phyloP scores from a whole-genome alignment of 2,888 invertebrate species.

The Strigamia transsilvanica region DNA sequence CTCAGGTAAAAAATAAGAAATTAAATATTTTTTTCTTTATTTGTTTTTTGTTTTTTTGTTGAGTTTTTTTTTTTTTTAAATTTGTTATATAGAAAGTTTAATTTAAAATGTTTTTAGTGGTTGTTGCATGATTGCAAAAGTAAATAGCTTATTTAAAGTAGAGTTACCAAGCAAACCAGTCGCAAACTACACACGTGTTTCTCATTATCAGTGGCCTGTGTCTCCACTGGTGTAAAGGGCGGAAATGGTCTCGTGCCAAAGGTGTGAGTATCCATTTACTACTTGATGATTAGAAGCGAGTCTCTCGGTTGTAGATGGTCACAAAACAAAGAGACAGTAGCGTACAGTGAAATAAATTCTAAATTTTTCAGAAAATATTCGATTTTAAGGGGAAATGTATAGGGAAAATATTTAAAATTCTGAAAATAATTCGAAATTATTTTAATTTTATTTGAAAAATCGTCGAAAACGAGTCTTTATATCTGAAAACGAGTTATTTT shows the following conservation, averaged over 20 bases:
- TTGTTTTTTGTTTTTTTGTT: not conserved
- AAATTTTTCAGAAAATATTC: no score
- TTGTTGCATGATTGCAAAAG: not conserved
- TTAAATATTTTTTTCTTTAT: no score
- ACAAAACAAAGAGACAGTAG: not conserved
- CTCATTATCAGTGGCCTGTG: constrained; percentile 30
- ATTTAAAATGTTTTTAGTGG: constrained; percentile 7
- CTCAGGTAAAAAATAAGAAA: not conserved
- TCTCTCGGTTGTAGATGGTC: not conserved
- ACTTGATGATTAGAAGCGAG: constrained; percentile 12
- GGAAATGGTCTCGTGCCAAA: constrained; percentile 30
- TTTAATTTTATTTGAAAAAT: no score
- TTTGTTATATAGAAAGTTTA: not conserved
- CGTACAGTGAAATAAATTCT: no score
- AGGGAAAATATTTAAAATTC: no score
- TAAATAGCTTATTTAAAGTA: constrained; percentile 20
- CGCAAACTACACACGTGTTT: constrained; percentile 25
- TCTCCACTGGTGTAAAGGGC: constrained; percentile 30
- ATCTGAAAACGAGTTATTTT: no score
- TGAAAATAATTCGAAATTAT: no score
- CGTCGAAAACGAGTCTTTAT: no score
- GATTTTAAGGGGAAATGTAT: no score
- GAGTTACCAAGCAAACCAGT: constrained; percentile 21
- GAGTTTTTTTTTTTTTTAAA: no score
- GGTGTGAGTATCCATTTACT: constrained; percentile 26